These are phyloP conservation scores for Lycopodina hypogea DNA, from an alignment of 37 sponge, comb jelly and placozoan species.

Conservation along the genomic window DNA sequence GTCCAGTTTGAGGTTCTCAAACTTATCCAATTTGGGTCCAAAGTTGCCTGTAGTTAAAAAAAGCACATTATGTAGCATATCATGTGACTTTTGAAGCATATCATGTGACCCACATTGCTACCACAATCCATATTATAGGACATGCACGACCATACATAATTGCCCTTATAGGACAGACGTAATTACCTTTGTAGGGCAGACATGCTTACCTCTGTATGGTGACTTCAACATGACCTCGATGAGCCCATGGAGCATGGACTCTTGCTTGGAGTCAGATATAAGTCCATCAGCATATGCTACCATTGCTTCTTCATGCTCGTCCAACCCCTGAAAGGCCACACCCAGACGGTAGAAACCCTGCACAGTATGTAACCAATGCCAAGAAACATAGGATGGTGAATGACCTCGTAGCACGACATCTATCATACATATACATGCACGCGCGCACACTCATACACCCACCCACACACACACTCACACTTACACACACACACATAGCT, in stretches of 20 bases:
- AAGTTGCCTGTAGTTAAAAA: slow-evolving; percentile 58
- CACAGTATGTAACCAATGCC: neutral
- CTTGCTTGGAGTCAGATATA: slow-evolving; percentile 71
- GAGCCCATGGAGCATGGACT: slow-evolving; percentile 62
- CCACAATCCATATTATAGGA: neutral
- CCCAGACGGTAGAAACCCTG: slow-evolving; percentile 91
- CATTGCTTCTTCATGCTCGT: slow-evolving; percentile 69
- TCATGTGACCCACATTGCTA: neutral
- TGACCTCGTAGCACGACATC: neutral
- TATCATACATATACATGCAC: too few species aligned
- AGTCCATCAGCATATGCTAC: slow-evolving; percentile 83
- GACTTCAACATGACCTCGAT: slow-evolving; percentile 76
- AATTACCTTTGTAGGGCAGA: neutral
- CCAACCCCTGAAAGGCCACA: slow-evolving; percentile 74
- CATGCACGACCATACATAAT: neutral
- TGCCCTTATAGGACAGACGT: neutral
- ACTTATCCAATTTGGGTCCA: slow-evolving; percentile 70
- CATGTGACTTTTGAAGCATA: neutral
- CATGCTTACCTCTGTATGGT: slow-evolving; percentile 69
- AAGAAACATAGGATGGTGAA: neutral
- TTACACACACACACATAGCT: too few species aligned
- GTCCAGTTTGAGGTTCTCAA: slow-evolving; percentile 74
- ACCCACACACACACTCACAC: too few species aligned
- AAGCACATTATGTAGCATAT: neutral
- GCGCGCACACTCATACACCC: too few species aligned